Evolutionary conservation across 2,797 vertebrate species (phyloP).

Genomic region (Emydoidea blandingii): DNA sequence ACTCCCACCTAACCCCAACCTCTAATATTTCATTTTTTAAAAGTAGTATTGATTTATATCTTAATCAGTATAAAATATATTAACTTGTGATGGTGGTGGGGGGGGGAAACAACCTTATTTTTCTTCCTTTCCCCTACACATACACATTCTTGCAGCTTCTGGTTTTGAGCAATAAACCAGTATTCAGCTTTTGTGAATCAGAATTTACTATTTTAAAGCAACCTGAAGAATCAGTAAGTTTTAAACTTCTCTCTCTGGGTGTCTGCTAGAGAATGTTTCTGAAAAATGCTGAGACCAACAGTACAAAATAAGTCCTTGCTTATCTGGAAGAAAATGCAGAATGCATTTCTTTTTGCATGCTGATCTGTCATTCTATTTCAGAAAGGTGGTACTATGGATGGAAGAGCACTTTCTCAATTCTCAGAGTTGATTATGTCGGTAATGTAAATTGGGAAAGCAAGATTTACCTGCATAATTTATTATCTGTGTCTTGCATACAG

Average conservation of each 20-base stretch:
- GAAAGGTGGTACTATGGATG: constrained; percentile 40
- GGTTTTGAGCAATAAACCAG: constrained; percentile 4
- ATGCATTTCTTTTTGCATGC: constrained; percentile 31
- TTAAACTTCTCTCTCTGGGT: constrained; percentile 43
- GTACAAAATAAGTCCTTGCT: not conserved
- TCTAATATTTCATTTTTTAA: constrained; percentile 2
- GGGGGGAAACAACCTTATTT: not conserved
- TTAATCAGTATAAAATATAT: not conserved
- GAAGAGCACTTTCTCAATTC: constrained; percentile 32
- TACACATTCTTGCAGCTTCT: not conserved
- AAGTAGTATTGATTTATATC: not conserved
- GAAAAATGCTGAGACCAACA: constrained; percentile 65
- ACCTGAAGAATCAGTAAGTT: constrained; percentile 47
- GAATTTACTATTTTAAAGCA: constrained; percentile 40
- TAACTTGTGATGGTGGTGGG: not conserved
- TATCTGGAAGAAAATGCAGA: constrained; percentile 15
- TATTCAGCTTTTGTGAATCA: constrained; percentile 50
- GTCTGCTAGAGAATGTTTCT: constrained; percentile 27
- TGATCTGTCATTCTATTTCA: constrained; percentile 40
- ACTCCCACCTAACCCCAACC: not conserved
- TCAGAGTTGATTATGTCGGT: not conserved
- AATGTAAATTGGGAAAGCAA: constrained; percentile 46
- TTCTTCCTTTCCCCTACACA: not conserved
- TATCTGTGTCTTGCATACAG: constrained; percentile 35
- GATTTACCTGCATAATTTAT: not conserved